Evolutionary conservation across 2,113 vertebrate species (phyloP).

Genomic region (Mugil cephalus): DNA sequence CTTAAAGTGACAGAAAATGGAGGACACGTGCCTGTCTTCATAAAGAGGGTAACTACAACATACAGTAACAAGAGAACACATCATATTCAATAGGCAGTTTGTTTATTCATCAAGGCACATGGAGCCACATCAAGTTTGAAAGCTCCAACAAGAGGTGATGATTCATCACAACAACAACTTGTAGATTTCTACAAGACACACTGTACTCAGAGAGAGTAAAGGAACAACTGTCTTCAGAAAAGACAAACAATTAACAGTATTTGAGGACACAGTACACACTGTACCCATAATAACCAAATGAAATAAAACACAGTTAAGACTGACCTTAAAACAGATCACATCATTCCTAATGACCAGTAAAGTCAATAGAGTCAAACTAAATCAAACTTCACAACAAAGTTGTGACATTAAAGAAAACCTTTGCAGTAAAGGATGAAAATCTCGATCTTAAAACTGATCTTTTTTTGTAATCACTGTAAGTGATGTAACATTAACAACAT

Average conservation of each 20-base stretch:
- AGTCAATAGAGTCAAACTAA: too few species aligned
- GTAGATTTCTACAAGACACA: slow-evolving; percentile 49
- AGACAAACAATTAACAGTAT: not conserved
- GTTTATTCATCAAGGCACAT: slow-evolving; percentile 28
- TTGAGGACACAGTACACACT: not conserved
- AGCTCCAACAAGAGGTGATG: slow-evolving; percentile 30
- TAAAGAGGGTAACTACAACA: not conserved
- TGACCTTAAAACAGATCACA: slow-evolving; percentile 25
- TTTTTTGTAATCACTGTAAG: too few species aligned
- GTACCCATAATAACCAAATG: too few species aligned
- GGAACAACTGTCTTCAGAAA: slow-evolving; percentile 50
- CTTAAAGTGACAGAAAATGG: too few species aligned
- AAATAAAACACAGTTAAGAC: not conserved
- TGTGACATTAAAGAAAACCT: too few species aligned
- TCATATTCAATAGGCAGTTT: not conserved
- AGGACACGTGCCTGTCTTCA: too few species aligned
- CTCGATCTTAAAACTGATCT: too few species aligned
- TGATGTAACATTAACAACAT: too few species aligned
- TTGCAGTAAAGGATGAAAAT: too few species aligned
- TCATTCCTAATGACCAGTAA: too few species aligned
- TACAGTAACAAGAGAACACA: not conserved
- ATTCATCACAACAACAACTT: slow-evolving; percentile 55
- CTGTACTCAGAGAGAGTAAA: slow-evolving; percentile 40
- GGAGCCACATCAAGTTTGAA: not conserved
- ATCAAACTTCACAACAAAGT: too few species aligned